Evolutionary conservation across 2,113 vertebrate genomes (phyloP).

Genomic region (Pangasianodon gigas): DNA sequence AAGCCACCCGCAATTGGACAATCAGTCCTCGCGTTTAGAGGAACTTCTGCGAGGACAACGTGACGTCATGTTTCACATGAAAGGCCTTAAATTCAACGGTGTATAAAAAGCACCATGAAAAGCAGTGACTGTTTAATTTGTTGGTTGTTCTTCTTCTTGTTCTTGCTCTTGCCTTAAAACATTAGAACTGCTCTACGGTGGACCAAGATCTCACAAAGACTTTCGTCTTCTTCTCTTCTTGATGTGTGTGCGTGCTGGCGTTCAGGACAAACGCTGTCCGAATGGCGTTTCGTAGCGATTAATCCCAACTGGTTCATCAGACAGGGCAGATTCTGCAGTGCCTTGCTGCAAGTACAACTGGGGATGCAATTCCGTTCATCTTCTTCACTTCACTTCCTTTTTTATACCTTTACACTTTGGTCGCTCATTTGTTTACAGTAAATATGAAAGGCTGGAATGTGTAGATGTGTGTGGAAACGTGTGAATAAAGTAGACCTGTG

Average conservation of each 20-base stretch:
- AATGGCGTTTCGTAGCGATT: not conserved
- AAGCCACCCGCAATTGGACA: constrained; percentile 21
- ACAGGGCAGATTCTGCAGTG: constrained; percentile 64
- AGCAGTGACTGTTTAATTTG: constrained; percentile 53
- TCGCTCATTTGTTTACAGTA: constrained; percentile 73
- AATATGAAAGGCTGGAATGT: constrained; percentile 63
- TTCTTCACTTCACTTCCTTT: constrained; percentile 53
- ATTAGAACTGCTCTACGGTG: constrained; percentile 63
- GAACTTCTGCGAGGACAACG: constrained; percentile 42
- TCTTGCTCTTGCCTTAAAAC: constrained; percentile 70
- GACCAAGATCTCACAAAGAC: constrained; percentile 69
- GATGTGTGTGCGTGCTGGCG: constrained; percentile 49
- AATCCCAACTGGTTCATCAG: constrained; percentile 51
- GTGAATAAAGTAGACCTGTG: constrained; percentile 67
- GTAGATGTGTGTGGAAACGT: constrained; percentile 57
- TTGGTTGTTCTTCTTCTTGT: not conserved
- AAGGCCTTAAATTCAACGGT: constrained; percentile 57
- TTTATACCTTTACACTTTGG: constrained; percentile 61
- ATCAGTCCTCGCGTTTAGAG: not conserved
- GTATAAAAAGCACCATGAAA: constrained; percentile 57
- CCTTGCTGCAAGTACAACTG: constrained; percentile 69
- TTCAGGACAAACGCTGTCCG: constrained; percentile 56
- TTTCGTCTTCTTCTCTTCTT: constrained; percentile 54
- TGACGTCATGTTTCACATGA: constrained; percentile 59
- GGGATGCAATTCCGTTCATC: constrained; percentile 57